Base-by-base conservation (phyloP, 1,140 invertebrate species). In the Diprion similis region DNA sequence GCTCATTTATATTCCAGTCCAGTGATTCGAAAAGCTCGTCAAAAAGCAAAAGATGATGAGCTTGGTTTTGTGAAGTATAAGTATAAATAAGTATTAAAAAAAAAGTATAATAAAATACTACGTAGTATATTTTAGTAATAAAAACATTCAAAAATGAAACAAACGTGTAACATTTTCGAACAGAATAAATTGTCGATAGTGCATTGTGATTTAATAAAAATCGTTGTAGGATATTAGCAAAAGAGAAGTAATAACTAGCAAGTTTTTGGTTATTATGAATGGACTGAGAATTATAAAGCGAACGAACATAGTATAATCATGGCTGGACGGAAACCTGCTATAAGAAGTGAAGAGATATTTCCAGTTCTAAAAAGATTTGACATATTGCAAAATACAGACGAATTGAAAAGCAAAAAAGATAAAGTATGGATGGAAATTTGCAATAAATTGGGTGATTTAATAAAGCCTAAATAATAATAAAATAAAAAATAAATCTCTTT, bases 261-360 rank as follows among this genome's bases (percentile, higher is more conserved):
- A n/a, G n/a, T n/a, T n/a, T n/a, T n/a, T n/a, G n/a, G n/a, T n/a
- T n/a, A n/a, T n/a, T n/a, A n/a, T n/a, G n/a, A n/a, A n/a, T n/a
- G n/a, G n/a, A n/a, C n/a, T n/a, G n/a, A n/a, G n/a, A n/a, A n/a
- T n/a, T n/a, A n/a, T n/a, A n/a, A n/a, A n/a, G n/a, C n/a, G n/a
- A n/a, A n/a, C n/a, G n/a, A n/a, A n/a, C n/a, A n/a, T n/a, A 70
- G 69, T 47, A n/a, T 48, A 13, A 47, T 46, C 37, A 70, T 70
- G 69, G 69, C n/a, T 70, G 69, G 46, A 46, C 69, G 69, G 24
- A 70, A 70, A 11, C 69, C 46, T 47, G 46, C 69, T 48, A 46
- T 70, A 17, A 10, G 8, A 47, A 70, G 17, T 24, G 69, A 70
- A 46, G 8, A 70, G 24, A 70, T 70, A 18, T 18, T 18, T 8